Base-by-base conservation (phyloP, 1,140 invertebrate genomes). In the Parapsyche elsis region DNA sequence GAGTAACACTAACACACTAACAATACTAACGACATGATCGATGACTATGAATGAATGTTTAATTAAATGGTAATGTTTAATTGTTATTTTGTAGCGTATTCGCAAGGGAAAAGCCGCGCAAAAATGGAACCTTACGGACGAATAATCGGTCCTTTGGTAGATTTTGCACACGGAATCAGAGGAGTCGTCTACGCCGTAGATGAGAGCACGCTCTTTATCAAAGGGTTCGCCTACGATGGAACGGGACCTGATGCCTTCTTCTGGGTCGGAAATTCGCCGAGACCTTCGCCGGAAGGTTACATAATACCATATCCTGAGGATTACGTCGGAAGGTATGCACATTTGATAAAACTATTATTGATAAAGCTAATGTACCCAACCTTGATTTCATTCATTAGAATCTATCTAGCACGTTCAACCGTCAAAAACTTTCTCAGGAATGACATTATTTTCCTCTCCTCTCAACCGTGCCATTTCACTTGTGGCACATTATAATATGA, bases 251-350 rank as follows among this genome's bases (percentile, higher is more conserved):
- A 94, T 86, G 94, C 95, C 2, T 96, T 92, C 87, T 97, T 97
- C 88, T 97, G 95, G 95, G 93, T 95, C 21, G 95, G 95, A 1
- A 95, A 94, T 84, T 92, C 92, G 0, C 87, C 91, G 0, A 88
- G 92, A 70, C 95, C 95, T 0, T 93, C 92, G 80, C 94, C 94
- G 4, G 92, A 94, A 12, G 96, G 95, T 71, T 93, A 92, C 64
- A 92, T 95, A 16, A 93, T 97, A 84, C 95, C 95, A 0, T 96
- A 96, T 86, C 95, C 95, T 38, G 94, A 96, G 84, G 93, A 95
- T 84, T 94, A 94, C 85, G 87, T 88, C 26, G 92, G 92, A 84
- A 92, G 91, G 94, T 94, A 88, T 16, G 46, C 10, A 38, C 24
- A 9, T n/a, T 71, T n/a, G 1, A 71, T 16, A n/a, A n/a, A n/a